Percentiles rank a stretch among this genome's conserved stretches.
These are phyloP conservation scores for Dysidea cf. avara DNA, from an alignment of 37 sponge, comb jelly and placozoan genomes.

Conservation along the genomic window DNA sequence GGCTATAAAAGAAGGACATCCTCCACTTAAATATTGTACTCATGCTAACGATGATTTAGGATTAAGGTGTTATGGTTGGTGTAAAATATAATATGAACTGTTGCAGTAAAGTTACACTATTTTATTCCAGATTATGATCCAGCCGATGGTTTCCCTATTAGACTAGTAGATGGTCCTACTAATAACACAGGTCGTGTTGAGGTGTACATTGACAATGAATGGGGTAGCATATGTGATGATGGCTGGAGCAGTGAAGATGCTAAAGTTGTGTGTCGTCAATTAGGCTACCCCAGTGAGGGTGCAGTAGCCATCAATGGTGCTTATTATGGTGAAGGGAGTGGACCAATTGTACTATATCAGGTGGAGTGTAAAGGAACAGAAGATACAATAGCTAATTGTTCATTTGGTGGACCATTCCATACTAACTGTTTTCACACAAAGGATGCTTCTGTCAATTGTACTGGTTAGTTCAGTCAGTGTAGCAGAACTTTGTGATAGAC, in stretches of 20 bases:
- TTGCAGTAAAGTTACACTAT: too few species aligned
- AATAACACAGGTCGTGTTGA: too few species aligned
- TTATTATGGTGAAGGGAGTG: slow-evolving; percentile 21
- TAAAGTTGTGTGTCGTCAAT: too few species aligned
- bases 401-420: too few species aligned
- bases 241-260: too few species aligned
- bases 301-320: not conserved
- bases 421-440: not conserved
- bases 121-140: not conserved
- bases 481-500: too few species aligned
- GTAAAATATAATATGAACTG: too few species aligned
- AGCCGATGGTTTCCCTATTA: not conserved
- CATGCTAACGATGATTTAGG: not conserved
- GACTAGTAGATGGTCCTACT: not conserved
- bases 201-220: not conserved
- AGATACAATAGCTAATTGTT: not conserved
- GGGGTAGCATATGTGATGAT: slow-evolving; percentile 35
- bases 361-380: slow-evolving; percentile 17
- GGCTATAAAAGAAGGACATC: not conserved
- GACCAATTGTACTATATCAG: slow-evolving; percentile 1
- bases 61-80: not conserved
- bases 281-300: slow-evolving; percentile 7
- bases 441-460: slow-evolving; percentile 14
- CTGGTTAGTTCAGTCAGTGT: not conserved
- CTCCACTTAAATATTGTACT: not conserved